phyloP scores from a whole-genome alignment of 2,797 vertebrate genomes.

The Phrynocephalus vlangalii region DNA sequence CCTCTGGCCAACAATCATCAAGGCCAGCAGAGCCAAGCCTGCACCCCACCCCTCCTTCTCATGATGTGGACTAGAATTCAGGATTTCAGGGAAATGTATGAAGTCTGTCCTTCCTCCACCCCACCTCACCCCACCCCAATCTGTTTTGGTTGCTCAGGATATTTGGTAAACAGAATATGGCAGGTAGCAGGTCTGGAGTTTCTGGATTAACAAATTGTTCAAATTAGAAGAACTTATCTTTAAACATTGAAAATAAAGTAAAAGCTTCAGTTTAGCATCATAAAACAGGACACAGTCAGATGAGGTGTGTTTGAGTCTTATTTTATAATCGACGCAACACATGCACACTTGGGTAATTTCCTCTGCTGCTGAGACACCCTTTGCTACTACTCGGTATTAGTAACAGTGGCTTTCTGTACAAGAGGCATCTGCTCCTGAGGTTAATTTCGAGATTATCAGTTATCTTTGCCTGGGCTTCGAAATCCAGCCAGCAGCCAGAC shows the following conservation, averaged over 20 bases:
- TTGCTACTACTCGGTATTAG: neutral
- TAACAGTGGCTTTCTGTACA: neutral
- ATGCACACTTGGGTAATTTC: neutral
- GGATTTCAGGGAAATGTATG: neutral
- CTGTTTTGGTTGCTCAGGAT: neutral
- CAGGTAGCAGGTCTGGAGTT: neutral
- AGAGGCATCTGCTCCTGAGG: neutral
- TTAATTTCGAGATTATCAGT: constrained; percentile 19
- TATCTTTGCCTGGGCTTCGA: constrained; percentile 30
- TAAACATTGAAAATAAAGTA: neutral
- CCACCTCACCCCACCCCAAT: no score
- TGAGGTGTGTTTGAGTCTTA: neutral
- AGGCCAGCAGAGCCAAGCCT: neutral
- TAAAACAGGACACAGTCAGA: neutral
- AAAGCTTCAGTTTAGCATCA: neutral
- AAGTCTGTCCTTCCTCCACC: no score
- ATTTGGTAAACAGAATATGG: neutral
- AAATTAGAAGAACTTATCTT: neutral
- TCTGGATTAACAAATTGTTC: neutral
- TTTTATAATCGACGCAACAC: neutral
- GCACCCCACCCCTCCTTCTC: neutral
- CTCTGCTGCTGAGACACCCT: neutral
- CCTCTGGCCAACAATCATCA: neutral
- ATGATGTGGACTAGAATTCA: no score
- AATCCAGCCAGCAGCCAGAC: constrained; percentile 43